A percentile compares a stretch with the other conserved stretches of the same genome.
Evolutionary conservation across 2,888 invertebrate genomes (phyloP).

Genomic region (Clostera curtula): DNA sequence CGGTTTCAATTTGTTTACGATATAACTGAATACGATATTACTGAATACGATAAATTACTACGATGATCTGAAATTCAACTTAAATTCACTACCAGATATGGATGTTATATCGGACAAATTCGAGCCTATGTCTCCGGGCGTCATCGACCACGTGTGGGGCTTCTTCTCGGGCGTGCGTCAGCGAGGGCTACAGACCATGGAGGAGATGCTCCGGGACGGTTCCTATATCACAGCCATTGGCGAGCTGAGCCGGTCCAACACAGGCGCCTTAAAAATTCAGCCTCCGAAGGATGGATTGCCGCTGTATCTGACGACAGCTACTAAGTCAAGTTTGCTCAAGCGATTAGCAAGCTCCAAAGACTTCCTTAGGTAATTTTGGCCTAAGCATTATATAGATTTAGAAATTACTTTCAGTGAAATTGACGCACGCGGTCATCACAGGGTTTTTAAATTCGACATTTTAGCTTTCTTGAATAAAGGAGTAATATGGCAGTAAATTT

Average conservation of each 20-base stretch:
- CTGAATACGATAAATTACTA: too few relatives aligned
- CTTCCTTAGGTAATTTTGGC: slow-evolving; percentile 78
- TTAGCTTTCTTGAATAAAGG: too few relatives aligned
- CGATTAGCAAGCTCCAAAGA: slow-evolving; percentile 82
- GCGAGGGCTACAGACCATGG: slow-evolving; percentile 89
- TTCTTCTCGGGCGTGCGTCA: slow-evolving; percentile 89
- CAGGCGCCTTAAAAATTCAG: slow-evolving; percentile 80
- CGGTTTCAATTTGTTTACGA: too few relatives aligned
- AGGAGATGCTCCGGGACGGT: slow-evolving; percentile 89
- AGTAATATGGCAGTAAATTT: too few relatives aligned
- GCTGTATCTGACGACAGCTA: slow-evolving; percentile 86
- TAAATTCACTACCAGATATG: slow-evolving; percentile 68
- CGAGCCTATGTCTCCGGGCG: slow-evolving; percentile 82
- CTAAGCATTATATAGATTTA: too few relatives aligned
- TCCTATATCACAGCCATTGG: slow-evolving; percentile 88
- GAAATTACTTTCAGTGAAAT: too few relatives aligned
- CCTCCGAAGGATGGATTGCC: slow-evolving; percentile 82
- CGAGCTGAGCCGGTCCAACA: slow-evolving; percentile 78
- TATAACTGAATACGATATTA: too few relatives aligned
- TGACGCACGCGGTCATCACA: too few relatives aligned
- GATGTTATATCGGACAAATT: slow-evolving; percentile 89
- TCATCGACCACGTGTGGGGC: slow-evolving; percentile 88
- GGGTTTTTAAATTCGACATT: too few relatives aligned
- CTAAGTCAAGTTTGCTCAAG: slow-evolving; percentile 82
- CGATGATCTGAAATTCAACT: too few relatives aligned